Evolutionary conservation across 1,140 invertebrate species (phyloP), one percentile per base, ranked within the genome.

Genomic region (Aphis craccivora): DNA sequence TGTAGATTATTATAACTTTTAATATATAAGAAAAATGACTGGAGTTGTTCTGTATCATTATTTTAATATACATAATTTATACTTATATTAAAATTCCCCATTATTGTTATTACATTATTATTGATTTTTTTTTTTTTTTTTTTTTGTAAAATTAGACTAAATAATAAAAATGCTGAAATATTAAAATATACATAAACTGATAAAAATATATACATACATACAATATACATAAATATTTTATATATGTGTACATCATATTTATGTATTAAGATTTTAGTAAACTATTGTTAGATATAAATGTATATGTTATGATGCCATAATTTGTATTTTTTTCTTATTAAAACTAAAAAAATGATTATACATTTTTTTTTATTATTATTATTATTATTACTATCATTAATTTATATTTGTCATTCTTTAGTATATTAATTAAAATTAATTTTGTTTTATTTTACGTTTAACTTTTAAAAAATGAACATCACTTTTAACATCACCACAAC

Each of bases 341-440:
- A 76, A 91, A 91, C 37, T 81, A 30, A 43, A 45, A 48, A 91
- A 76, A 35, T 45, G 7, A 86, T 86, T 35, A 43, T 55, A 40
- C 81, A 67, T 43, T 35, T 90, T 86, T 76, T 40, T 92, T 51
- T 83, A 84, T 93, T 93, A 37, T 93, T 93, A 51, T 86, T 55
- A 86, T 83, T 83, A 60, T 91, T 40, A 91, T 93, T 84, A 84
- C 84, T 84, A 92, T 84, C 40, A 81, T 92, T 51, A 92, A 25
- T 92, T 37, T 92, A 84, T 89, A 35, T 40, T 22, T 91, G 43
- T 91, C 90, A 91, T 91, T 45, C n/a, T 83, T 93, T 53, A 83
- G 90, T 93, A 43, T 93, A 30, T 92, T 84, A 84, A 84, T 92
- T 90, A 53, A 84, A 51, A 37, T 91, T 81, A 92, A 83, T 93